Evolutionary conservation across 2,888 invertebrate genomes (phyloP), one percentile per base, ranked within the genome.

Genomic region (Campoletis raptor): DNA sequence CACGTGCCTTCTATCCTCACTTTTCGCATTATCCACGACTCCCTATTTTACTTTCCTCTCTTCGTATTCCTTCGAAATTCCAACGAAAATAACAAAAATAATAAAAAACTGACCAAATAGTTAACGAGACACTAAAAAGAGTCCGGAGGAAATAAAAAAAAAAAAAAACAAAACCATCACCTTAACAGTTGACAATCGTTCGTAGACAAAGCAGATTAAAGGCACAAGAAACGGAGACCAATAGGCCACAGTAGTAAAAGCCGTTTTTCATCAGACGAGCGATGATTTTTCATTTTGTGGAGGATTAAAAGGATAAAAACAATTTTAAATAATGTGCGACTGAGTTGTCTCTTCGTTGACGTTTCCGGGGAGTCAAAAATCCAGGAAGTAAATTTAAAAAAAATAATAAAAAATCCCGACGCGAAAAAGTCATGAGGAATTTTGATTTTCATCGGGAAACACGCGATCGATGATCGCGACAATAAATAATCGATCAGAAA

Each of bases 1-100:
- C 87, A 87, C 87, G 87, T 87, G 87, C 87, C 87, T 87, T 87
- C 61, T 70, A 67, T 77, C 83, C 78, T 78, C 85, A 57, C 57
- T 57, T 57, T 12, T 57, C 61, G 61, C 61, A 30, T 61, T 12
- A 30, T 61, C 30, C 61, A 66, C 70, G 18, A 42, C 40, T 67
- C 52, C 40, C 48, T 10, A 77, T 48, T 54, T 74, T 64, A 24
- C 21, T 54, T 36, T 72, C 5, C 12, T 40, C 12, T 40, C 18
- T 40, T 45, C 21, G n/a, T 37, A 52, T n/a, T 40, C 77, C 66
- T 52, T n/a, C 24, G n/a, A 61, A 45, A 15, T 42, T 37, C 8
- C 1, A 30, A 12, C 21, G 45, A 54, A 52, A 42, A 24, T 36
- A 64, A 73, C n/a, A 10, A 37, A 10, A 9, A 70, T 21, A 15